Evolutionary conservation across 2,113 vertebrate genomes (phyloP), one percentile per base, ranked within the genome.

Genomic region (Menidia beryllina): DNA sequence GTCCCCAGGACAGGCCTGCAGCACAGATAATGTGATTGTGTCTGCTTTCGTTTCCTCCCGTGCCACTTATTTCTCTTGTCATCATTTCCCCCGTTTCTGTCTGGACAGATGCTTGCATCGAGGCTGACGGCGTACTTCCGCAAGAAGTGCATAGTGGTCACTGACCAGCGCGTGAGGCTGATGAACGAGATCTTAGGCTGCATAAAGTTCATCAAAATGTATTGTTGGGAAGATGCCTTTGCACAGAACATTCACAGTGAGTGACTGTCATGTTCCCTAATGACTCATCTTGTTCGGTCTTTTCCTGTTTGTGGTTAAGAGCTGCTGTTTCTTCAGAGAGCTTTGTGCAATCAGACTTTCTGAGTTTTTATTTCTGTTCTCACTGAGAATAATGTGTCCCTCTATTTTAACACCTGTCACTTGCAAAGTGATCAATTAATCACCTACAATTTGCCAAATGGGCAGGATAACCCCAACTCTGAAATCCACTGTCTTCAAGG

Each of bases 151-250:
- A 91, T 95, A 82, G 24, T 3, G 9, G 89, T 95, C 82, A 94
- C 93, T 20, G 94, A 95, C 89, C 91, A 62, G 49, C 93, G 94
- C 4, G 91, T 95, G 75, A 86, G 93, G 25, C 85, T 94, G 72
- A 95, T 95, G 94, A 95, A 94, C 52, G 94, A 95, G 88, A 94
- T 95, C 77, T 82, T 95, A 69, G 80, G 85, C 76, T 93, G 88
- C 67, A 93, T 95, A 60, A 94, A 91, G 90, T 94, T 94, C 91
- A 94, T 95, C 90, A 95, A 95, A 91, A 94, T 95, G 94, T 94
- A 95, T 77, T 94, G 94, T 80, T 95, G 93, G 94, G 94, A 95
- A 63, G 91, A 91, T 9, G 87, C 86, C 41, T 95, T 95, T 27
- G 72, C 92, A 15, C 81, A 83, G 11, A 94, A 93, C 69, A 49